phyloP scores from a whole-genome alignment of 2,888 invertebrate species.

The Listrodromus nycthemerus region DNA sequence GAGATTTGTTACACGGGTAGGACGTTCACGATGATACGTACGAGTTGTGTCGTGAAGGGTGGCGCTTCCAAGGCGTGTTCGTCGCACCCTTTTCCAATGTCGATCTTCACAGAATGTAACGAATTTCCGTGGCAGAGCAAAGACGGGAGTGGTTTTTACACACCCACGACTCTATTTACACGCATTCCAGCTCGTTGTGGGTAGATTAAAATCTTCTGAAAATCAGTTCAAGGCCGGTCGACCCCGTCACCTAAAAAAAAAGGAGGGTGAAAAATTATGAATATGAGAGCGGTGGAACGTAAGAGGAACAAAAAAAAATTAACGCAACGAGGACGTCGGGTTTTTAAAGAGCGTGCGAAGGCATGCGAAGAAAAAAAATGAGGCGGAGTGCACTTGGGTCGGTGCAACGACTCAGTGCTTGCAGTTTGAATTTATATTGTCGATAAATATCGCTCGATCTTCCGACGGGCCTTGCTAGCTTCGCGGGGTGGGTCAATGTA shows the following conservation, averaged over 20 bases:
- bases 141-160: not conserved
- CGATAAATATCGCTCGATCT: not conserved
- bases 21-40: conserved; percentile 20
- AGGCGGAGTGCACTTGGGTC: not conserved
- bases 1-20: conserved; percentile 39
- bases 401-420: conserved; percentile 17
- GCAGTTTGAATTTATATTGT: conserved; percentile 1
- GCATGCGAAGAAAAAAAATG: not conserved
- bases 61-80: conserved; percentile 18
- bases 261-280: conserved; percentile 16
- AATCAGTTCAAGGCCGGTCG: conserved; percentile 56
- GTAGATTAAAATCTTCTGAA: conserved; percentile 30
- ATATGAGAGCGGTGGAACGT: not conserved
- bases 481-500: conserved; percentile 36
- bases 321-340: conserved; percentile 14
- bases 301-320: conserved; percentile 12
- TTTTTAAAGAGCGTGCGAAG: not conserved
- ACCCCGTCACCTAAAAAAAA: not conserved
- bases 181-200: conserved; percentile 27
- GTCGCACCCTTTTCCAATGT: conserved; percentile 40
- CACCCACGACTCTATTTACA: conserved; percentile 25
- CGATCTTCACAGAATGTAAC: conserved; percentile 27
- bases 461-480: not conserved
- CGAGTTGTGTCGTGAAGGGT: not conserved
- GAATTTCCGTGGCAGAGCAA: conserved; percentile 26